A percentile compares a stretch with the other conserved stretches of the same genome.
These are phyloP conservation scores for Phalloptychus januarius DNA, from an alignment of 2,797 vertebrate species.

Conservation along the genomic window DNA sequence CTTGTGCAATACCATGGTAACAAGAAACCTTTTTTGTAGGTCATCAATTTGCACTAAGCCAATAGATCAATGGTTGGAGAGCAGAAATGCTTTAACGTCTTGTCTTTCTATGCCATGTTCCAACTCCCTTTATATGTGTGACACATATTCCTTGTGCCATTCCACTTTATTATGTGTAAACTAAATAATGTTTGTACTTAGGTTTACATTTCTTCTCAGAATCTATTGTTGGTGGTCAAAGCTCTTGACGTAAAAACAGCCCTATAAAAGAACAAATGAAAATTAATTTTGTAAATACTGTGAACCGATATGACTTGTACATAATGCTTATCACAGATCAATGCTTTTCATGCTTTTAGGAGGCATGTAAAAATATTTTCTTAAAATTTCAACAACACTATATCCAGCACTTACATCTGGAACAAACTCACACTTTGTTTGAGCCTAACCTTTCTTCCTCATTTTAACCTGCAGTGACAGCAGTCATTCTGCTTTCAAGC, in stretches of 20 bases:
- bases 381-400: conserved; percentile 46
- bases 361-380: conserved; percentile 48
- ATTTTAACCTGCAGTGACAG: conserved; percentile 55
- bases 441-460: conserved; percentile 31
- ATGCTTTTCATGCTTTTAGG: conserved; percentile 51
- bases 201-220: neutral
- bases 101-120: neutral
- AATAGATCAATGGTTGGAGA: neutral
- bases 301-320: neutral
- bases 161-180: neutral
- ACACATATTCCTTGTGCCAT: neutral
- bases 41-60: neutral
- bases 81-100: neutral
- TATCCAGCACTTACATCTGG: conserved; percentile 10
- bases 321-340: conserved; percentile 11
- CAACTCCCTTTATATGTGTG: neutral
- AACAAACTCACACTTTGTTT: conserved; percentile 24
- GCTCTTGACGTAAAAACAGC: neutral
- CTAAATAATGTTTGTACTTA: neutral
- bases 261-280: conserved; percentile 38
- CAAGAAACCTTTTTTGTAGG: neutral
- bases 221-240: neutral
- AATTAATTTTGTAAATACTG: conserved; percentile 20
- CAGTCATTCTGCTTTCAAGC: conserved; percentile 39
- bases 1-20: neutral